A percentile compares a stretch with the other conserved stretches of the same genome.
Evolutionary conservation across 2,113 vertebrate genomes (phyloP).

Genomic region (Panthera tigris): DNA sequence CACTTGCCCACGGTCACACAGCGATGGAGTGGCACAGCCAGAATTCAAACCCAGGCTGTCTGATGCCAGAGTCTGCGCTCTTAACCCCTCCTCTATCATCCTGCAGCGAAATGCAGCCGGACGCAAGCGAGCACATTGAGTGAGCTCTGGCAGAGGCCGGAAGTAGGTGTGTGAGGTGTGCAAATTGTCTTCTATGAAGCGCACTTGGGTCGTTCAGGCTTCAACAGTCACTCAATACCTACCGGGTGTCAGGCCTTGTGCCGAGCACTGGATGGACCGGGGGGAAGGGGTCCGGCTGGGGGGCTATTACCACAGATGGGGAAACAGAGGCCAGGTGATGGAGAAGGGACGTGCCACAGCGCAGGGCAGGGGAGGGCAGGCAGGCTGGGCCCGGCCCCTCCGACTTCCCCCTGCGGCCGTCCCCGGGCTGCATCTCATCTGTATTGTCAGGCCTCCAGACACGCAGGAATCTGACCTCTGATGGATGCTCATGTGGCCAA

Average conservation of each 20-base stretch:
- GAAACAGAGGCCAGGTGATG: background rate
- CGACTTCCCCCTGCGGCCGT: background rate
- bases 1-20: background rate
- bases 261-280: background rate
- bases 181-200: background rate
- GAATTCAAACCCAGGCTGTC: background rate
- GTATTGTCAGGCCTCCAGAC: background rate
- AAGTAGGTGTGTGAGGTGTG: too few relatives aligned
- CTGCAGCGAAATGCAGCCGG: background rate
- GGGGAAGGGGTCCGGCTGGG: background rate
- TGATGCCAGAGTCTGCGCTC: background rate
- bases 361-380: background rate
- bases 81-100: background rate
- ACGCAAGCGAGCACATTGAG: too few relatives aligned
- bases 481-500: background rate
- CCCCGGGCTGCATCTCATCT: background rate
- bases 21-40: background rate
- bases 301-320: background rate
- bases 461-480: background rate
- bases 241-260: background rate
- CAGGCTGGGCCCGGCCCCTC: too few relatives aligned
- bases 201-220: background rate
- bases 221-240: background rate
- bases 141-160: background rate
- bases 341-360: fast-evolving